Conservation (phyloP, 2,888 invertebrate species). For the Camponotus fellah region DNA sequence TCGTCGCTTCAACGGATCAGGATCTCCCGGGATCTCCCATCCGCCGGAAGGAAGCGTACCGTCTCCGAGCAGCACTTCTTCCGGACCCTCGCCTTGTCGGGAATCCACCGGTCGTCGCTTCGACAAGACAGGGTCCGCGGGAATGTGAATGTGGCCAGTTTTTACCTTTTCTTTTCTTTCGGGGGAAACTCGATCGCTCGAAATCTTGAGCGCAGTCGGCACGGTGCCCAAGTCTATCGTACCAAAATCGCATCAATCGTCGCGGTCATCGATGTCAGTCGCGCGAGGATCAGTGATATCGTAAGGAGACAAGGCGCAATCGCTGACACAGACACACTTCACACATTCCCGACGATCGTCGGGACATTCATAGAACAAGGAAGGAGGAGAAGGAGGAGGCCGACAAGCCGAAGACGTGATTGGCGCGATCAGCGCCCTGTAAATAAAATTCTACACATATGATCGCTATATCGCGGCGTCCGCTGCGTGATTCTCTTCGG, state of each 20-base stretch:
- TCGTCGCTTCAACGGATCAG: conserved; percentile 73
- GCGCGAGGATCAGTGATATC: conserved; percentile 62
- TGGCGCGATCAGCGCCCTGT: conserved; percentile 81
- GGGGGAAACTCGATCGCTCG: conserved; percentile 23
- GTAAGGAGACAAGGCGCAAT: conserved; percentile 12
- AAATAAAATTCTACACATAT: conserved; percentile 79
- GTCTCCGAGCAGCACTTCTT: conserved; percentile 20
- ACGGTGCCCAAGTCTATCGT: conserved; percentile 67
- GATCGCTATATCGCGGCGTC: conserved; percentile 60
- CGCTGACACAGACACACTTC: conserved; percentile 48
- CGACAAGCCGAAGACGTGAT: conserved; percentile 80
- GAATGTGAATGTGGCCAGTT: conserved; percentile 59
- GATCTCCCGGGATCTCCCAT: conserved; percentile 26
- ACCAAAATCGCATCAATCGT: conserved; percentile 72
- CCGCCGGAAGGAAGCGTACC: not conserved
- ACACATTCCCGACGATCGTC: conserved; percentile 34
- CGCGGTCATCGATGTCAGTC: conserved; percentile 52
- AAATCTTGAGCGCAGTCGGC: conserved; percentile 59
- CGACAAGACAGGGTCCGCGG: conserved; percentile 63
- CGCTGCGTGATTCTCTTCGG: conserved; percentile 56
- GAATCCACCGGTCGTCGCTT: conserved; percentile 75
- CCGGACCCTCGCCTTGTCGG: conserved; percentile 61
- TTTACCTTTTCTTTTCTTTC: not conserved
- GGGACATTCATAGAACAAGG: conserved; percentile 54
- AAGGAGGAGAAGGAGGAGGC: conserved; percentile 63